Base-by-base conservation (phyloP, 2,797 vertebrate genomes). In the Naso thynnoides region DNA sequence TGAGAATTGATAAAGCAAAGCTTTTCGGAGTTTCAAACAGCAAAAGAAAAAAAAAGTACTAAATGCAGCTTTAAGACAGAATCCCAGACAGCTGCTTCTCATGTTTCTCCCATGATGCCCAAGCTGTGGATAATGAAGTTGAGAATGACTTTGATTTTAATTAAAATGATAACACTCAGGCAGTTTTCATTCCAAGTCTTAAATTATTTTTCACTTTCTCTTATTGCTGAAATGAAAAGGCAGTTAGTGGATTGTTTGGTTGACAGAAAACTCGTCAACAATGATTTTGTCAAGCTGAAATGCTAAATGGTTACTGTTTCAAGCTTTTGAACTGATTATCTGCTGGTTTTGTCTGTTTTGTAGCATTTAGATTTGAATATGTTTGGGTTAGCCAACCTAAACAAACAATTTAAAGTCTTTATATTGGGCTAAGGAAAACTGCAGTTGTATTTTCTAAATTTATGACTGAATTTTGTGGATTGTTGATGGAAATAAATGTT, bases 1-100 rank as follows among this genome's bases (percentile, higher is more conserved):
- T 81, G 66, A 75, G 63, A 79, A 73, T 70, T 83, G 78, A 89
- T 86, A 76, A 78, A 66, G 55, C 61, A 76, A 74, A 80, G 60
- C 36, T 73, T 36, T 67, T 70, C 29, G 48, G 38, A 82, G 67
- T 79, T 86, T 79, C 47, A 80, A 72, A 49, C 72, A 10, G 42
- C 68, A 54, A 56, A 66, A 75, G 55, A 39, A 48, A 72, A 59
- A 38, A 62, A 14, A 69, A 61, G 5, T 33, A 73, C 50, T 65
- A 44, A 80, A 79, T 53, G n/a, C 39, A 60, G 64, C 61, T 78
- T 64, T 49, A 39, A 78, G 66, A 73, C 54, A 66, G 73, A 74
- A 70, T 67, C 57, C 27, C 31, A 55, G 65, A 52, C 61, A 26
- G 41, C 65, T 56, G 83, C 82, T 57, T 67, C 44, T 72, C 61